Conservation (phyloP, 1,140 invertebrate species). For the Hyles vespertilio region DNA sequence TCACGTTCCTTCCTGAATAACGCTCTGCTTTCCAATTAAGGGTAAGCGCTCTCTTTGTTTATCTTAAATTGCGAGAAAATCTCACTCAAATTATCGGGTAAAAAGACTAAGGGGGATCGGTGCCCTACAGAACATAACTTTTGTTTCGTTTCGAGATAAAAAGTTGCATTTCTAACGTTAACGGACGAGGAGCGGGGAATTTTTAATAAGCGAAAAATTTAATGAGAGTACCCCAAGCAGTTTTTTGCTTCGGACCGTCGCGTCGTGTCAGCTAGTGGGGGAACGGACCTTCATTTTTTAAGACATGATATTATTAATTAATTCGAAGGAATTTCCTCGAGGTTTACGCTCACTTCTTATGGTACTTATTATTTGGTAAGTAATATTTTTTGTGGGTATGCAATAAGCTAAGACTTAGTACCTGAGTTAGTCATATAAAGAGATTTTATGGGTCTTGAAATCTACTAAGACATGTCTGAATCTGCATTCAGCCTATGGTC, state of each 20-base stretch:
- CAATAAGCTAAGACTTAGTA: too few relatives aligned
- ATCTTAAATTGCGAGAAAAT: slow-evolving; percentile 76
- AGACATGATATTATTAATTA: slow-evolving; percentile 28
- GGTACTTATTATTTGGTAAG: too few relatives aligned
- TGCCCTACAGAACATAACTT: slow-evolving; percentile 60
- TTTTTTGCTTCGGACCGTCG: slow-evolving; percentile 47
- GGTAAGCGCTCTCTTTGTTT: slow-evolving; percentile 75
- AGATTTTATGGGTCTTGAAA: too few relatives aligned
- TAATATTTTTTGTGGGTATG: too few relatives aligned
- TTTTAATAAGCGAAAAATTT: slow-evolving; percentile 76
- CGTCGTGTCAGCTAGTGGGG: slow-evolving; percentile 51
- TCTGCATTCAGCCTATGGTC: too few relatives aligned
- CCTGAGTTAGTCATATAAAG: too few relatives aligned
- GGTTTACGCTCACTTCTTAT: neutral
- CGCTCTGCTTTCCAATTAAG: slow-evolving; percentile 75
- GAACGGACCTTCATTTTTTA: slow-evolving; percentile 23
- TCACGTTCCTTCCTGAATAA: slow-evolving; percentile 73
- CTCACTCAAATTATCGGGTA: slow-evolving; percentile 74
- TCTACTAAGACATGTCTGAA: too few relatives aligned
- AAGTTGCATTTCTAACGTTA: slow-evolving; percentile 62
- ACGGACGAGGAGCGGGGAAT: slow-evolving; percentile 67
- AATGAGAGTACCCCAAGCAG: slow-evolving; percentile 55
- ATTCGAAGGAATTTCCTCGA: slow-evolving; percentile 11
- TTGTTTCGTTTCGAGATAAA: slow-evolving; percentile 65
- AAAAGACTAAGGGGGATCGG: slow-evolving; percentile 62